Evolutionary conservation across 2,113 vertebrate species (phyloP).

Genomic region (Panthera tigris): DNA sequence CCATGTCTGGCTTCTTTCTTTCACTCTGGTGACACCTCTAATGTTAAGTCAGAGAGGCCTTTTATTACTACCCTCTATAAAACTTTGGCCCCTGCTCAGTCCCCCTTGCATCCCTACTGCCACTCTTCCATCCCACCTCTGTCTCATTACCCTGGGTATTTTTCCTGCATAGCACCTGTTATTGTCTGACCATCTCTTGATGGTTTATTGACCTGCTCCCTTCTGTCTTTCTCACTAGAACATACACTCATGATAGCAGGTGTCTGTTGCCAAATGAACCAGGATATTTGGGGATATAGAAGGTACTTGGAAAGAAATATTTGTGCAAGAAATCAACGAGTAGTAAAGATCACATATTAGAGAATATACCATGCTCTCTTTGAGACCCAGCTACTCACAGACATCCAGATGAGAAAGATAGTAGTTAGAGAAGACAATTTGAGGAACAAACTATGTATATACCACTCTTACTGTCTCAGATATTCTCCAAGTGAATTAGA

Average conservation of each 20-base stretch:
- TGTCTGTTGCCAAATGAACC: not conserved
- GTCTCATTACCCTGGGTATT: not conserved
- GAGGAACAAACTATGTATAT: not conserved
- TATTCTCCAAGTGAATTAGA: slow-evolving; percentile 4
- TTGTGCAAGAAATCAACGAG: not conserved
- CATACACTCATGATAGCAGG: not conserved
- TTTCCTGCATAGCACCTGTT: not conserved
- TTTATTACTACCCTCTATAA: not conserved
- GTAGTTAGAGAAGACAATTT: not conserved
- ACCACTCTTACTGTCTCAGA: not conserved
- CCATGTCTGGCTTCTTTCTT: not conserved
- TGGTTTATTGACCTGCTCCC: not conserved
- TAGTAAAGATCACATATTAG: not conserved
- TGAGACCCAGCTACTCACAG: not conserved
- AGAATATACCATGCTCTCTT: not conserved
- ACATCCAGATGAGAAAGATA: not conserved
- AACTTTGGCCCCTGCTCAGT: not conserved
- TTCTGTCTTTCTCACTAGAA: not conserved
- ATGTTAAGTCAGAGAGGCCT: not conserved
- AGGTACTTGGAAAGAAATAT: not conserved
- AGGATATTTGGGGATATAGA: not conserved
- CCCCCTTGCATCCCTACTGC: rapidly evolving
- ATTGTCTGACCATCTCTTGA: not conserved
- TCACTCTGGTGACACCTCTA: not conserved
- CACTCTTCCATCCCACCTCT: not conserved